Evolutionary conservation across 2,888 invertebrate genomes (phyloP).

Genomic region (Uropetala carovei): DNA sequence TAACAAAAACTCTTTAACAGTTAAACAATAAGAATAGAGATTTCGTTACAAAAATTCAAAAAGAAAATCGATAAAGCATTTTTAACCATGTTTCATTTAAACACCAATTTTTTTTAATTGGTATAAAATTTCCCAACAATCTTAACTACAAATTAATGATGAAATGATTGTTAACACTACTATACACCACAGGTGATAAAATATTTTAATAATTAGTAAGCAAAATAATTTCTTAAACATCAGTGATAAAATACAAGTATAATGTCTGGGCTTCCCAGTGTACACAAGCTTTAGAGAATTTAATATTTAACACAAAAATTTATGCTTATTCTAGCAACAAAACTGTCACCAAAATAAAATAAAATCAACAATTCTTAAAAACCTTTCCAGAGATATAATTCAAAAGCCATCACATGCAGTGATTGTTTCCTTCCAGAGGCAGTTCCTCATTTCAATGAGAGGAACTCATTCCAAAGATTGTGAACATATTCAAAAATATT

Average conservation of each 20-base stretch:
- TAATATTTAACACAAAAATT: conserved; percentile 50
- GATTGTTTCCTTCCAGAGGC: conserved; percentile 46
- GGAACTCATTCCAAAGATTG: conserved; percentile 55
- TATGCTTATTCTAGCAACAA: conserved; percentile 38
- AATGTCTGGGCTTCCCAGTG: conserved; percentile 53
- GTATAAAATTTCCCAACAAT: conserved; percentile 55
- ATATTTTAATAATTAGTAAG: conserved; percentile 63
- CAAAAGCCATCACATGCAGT: conserved; percentile 48
- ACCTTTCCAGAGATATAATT: conserved; percentile 26
- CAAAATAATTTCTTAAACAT: conserved; percentile 63
- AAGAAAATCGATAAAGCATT: conserved; percentile 41
- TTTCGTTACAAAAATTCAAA: conserved; percentile 51
- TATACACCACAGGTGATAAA: conserved; percentile 63
- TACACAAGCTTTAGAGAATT: conserved; percentile 55
- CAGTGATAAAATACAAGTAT: conserved; percentile 58
- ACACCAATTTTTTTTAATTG: conserved; percentile 51
- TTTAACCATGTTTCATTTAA: conserved; percentile 35
- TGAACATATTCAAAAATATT: conserved; percentile 60
- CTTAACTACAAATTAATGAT: conserved; percentile 59
- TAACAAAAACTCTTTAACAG: conserved; percentile 63
- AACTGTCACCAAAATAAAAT: conserved; percentile 48
- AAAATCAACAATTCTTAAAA: conserved; percentile 33
- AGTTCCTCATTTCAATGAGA: conserved; percentile 49
- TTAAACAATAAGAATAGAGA: conserved; percentile 63
- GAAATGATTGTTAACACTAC: conserved; percentile 62